phyloP scores from a whole-genome alignment of 2,113 vertebrate species.

The Cyphomyrus discorhynchus region DNA sequence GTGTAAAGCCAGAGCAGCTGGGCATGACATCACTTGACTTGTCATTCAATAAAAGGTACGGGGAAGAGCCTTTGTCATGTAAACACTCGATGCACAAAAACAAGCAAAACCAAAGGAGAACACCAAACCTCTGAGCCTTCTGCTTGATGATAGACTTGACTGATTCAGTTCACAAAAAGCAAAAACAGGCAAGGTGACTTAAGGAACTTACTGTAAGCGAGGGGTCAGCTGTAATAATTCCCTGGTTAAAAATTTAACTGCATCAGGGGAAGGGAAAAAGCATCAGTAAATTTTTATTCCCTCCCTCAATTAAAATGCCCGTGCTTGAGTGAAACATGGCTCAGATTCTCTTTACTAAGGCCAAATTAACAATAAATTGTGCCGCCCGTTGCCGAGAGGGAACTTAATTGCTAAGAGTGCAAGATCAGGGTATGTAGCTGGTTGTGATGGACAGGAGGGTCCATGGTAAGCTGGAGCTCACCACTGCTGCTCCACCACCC shows the following conservation, averaged over 20 bases:
- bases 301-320: not conserved
- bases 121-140: not conserved
- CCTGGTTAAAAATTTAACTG: not conserved
- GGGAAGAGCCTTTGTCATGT: not conserved
- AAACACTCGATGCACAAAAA: not conserved
- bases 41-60: not conserved
- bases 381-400: not conserved
- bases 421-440: not conserved
- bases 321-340: not conserved
- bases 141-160: not conserved
- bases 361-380: slow-evolving; percentile 14
- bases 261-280: not conserved
- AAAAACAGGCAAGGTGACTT: not conserved
- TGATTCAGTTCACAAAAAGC: not conserved
- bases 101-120: not conserved
- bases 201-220: not conserved
- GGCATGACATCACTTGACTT: not conserved
- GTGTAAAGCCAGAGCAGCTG: not conserved
- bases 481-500: not conserved
- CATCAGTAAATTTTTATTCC: not conserved
- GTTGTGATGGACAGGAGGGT: not conserved
- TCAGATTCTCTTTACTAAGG: not conserved
- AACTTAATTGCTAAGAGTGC: not conserved
- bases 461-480: not conserved
- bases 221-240: not conserved